Base-by-base conservation (phyloP, 2,113 vertebrate species). In the Ramphastos sulfuratus region DNA sequence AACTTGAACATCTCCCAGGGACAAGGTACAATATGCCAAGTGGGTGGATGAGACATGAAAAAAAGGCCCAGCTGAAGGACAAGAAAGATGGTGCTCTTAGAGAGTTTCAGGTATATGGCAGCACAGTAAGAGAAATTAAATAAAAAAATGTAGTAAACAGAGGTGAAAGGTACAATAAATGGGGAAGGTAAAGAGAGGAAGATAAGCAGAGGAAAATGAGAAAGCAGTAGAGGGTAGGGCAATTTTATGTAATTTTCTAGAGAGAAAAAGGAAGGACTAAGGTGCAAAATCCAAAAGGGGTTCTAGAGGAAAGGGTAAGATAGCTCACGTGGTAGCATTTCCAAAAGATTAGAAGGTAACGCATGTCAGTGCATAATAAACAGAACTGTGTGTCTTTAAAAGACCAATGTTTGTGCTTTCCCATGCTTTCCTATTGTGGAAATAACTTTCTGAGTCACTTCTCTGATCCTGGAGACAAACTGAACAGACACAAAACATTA, bases 401-500 rank as follows among this genome's bases (percentile, higher is more conserved):
- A 89, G 76, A 84, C 46, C 25, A 18, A 12, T 87, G 94, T 93
- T 95, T 88, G 92, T 69, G 76, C 87, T 97, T 97, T 95, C 97
- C 96, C 96, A 96, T 90, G 93, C 90, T 95, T 73, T 89, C 56
- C 66, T 87, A 81, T 91, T 89, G 94, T 81, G 90, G 82, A 95
- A 95, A 93, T 89, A 97, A 96, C 93, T 91, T 93, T 95, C 89
- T 96, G 87, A 97, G 88, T 97, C 92, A 97, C 85, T 89, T 63
- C 85, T 94, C 86, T 84, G 96, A 97, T 97, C 97, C 96, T 97
- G 96, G 97, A 97, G 92, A 94, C 64, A 44, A 90, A 85, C 79
- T 79, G 86, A 91, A 79, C 50, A 33, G 90, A 88, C 84, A 86
- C 92, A 74, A 91, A 93, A 81, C 85, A 94, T 61, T 96, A 87